These are phyloP conservation scores for Micromesistius poutassou DNA, from an alignment of 2,797 vertebrate genomes.

Conservation along the genomic window DNA sequence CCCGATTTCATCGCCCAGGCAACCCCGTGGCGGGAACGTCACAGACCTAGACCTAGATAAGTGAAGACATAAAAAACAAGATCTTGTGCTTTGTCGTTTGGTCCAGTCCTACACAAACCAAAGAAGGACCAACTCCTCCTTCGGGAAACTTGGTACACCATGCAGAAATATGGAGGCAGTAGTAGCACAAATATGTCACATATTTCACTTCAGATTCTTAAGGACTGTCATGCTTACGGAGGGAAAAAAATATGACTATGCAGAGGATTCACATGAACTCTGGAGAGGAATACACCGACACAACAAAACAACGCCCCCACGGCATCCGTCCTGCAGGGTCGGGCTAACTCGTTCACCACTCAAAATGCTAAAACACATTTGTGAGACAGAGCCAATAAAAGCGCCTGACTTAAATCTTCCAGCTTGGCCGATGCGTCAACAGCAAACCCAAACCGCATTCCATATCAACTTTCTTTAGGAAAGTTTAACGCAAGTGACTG, in stretches of 20 bases:
- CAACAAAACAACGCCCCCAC: slow-evolving; percentile 38
- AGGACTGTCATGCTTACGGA: slow-evolving; percentile 52
- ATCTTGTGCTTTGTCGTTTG: slow-evolving; percentile 56
- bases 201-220: slow-evolving; percentile 30
- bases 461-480: neutral
- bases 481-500: neutral
- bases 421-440: slow-evolving; percentile 7
- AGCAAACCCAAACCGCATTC: neutral
- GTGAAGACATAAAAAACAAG: slow-evolving; percentile 47
- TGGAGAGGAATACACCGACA: neutral
- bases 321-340: neutral
- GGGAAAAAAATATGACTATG: neutral
- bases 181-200: slow-evolving; percentile 50
- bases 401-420: slow-evolving; percentile 7
- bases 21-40: slow-evolving; percentile 36
- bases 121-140: neutral
- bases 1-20: slow-evolving; percentile 43
- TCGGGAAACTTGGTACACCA: slow-evolving; percentile 44
- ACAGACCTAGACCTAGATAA: slow-evolving; percentile 46
- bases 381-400: slow-evolving; percentile 45
- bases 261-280: neutral
- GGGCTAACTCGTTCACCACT: neutral
- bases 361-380: slow-evolving; percentile 77
- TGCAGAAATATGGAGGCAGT: slow-evolving; percentile 48
- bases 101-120: slow-evolving; percentile 52